Evolutionary conservation across 2,797 vertebrate species (phyloP).

Genomic region (Mormyrops boulengeri): DNA sequence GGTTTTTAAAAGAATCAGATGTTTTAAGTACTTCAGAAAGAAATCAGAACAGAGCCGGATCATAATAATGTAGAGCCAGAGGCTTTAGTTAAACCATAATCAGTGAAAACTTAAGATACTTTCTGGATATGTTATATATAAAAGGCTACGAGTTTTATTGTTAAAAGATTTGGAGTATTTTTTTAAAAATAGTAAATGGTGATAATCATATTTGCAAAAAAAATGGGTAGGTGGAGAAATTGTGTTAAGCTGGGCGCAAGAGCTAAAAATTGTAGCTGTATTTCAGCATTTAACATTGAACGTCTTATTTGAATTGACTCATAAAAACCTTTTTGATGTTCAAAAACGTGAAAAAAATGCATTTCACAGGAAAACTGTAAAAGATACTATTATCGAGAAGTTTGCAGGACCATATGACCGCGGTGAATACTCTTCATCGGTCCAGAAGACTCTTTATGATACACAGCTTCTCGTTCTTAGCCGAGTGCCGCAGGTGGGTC

Average conservation of each 20-base stretch:
- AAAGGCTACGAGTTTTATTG: neutral
- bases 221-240: neutral
- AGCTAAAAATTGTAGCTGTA: neutral
- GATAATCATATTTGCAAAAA: neutral
- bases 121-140: neutral
- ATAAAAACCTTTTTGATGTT: neutral
- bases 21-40: neutral
- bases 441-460: constrained; percentile 89
- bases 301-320: neutral
- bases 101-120: neutral
- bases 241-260: neutral
- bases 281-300: neutral
- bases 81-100: neutral
- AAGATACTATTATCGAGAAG: constrained; percentile 73
- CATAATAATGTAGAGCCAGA: neutral
- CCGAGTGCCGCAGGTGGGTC: constrained; percentile 69
- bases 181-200: neutral
- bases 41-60: neutral
- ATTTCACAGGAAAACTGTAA: constrained; percentile 65
- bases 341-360: neutral
- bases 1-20: neutral
- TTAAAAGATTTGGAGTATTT: neutral
- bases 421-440: constrained; percentile 83
- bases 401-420: constrained; percentile 80
- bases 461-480: constrained; percentile 72